Conservation (phyloP, 1,140 invertebrate genomes). For the Nasonia longicornis region DNA sequence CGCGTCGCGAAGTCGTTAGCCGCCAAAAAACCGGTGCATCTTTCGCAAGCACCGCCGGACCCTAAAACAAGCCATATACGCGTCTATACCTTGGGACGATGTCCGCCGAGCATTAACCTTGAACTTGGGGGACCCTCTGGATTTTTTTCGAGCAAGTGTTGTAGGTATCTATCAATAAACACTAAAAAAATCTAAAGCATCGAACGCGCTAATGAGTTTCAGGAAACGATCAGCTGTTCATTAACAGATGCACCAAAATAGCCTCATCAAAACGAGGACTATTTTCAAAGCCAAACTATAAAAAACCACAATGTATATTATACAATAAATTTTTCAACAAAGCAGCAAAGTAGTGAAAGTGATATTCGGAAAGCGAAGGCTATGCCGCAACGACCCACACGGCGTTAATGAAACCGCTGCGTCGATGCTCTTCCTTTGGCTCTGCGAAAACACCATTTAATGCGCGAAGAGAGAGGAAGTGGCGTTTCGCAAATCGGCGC, state of each 20-base stretch:
- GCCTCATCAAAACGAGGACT: no score
- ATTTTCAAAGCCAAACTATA: background rate
- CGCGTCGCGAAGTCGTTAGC: no score
- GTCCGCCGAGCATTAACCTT: no score
- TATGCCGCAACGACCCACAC: background rate
- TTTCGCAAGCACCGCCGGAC: background rate
- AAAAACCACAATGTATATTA: background rate
- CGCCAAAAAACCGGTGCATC: background rate
- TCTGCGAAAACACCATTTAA: background rate
- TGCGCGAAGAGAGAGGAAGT: background rate
- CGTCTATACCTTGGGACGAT: no score
- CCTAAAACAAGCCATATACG: background rate
- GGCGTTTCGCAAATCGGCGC: background rate
- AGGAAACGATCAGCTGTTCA: no score
- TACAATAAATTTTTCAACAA: conserved; percentile 14
- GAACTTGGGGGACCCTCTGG: no score
- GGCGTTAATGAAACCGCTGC: background rate
- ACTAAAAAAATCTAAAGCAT: no score
- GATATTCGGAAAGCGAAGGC: conserved; percentile 35
- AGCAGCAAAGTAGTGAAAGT: conserved; percentile 11
- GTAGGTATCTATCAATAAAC: no score
- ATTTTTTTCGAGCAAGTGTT: no score
- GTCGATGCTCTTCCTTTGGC: background rate
- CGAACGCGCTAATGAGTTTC: no score
- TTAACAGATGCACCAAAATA: no score